A percentile compares a stretch with the other conserved stretches of the same genome.
These are phyloP conservation scores for Eulemur coronatus DNA, from an alignment of 2,797 vertebrate genomes.

Conservation along the genomic window DNA sequence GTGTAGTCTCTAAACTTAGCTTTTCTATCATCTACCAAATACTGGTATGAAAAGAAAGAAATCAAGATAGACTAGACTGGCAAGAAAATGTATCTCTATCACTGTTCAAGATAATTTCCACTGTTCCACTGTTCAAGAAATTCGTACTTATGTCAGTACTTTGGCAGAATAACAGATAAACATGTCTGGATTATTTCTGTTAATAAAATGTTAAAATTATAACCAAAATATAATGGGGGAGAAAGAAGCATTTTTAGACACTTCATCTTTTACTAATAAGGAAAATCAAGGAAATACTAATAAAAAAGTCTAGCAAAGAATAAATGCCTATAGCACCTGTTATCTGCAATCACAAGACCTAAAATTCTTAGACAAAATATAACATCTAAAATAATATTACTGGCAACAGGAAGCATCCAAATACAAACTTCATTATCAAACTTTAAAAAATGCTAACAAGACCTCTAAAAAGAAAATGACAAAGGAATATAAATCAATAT, in stretches of 20 bases:
- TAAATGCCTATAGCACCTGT: neutral
- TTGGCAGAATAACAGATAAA: neutral
- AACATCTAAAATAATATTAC: neutral
- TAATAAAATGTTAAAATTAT: constrained; percentile 8
- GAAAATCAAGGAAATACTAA: neutral
- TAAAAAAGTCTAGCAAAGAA: neutral
- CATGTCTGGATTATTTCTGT: neutral
- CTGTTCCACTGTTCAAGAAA: neutral
- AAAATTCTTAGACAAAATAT: neutral
- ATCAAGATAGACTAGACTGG: neutral
- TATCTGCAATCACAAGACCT: neutral
- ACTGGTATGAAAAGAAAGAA: constrained; percentile 18
- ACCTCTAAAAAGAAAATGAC: neutral
- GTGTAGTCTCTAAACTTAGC: neutral
- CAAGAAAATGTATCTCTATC: neutral
- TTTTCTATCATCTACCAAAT: neutral
- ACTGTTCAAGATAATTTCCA: constrained; percentile 12
- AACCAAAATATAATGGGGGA: neutral
- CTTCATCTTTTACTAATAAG: neutral
- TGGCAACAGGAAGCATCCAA: neutral
- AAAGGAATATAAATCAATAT: neutral
- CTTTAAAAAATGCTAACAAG: constrained; percentile 4
- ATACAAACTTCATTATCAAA: neutral
- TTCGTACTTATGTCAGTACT: neutral
- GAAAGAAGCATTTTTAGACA: neutral